A percentile compares a stretch with the other conserved stretches of the same genome.
These are phyloP conservation scores for Pseudocheirus occidentalis DNA, from an alignment of 2,797 vertebrate species.

Conservation along the genomic window DNA sequence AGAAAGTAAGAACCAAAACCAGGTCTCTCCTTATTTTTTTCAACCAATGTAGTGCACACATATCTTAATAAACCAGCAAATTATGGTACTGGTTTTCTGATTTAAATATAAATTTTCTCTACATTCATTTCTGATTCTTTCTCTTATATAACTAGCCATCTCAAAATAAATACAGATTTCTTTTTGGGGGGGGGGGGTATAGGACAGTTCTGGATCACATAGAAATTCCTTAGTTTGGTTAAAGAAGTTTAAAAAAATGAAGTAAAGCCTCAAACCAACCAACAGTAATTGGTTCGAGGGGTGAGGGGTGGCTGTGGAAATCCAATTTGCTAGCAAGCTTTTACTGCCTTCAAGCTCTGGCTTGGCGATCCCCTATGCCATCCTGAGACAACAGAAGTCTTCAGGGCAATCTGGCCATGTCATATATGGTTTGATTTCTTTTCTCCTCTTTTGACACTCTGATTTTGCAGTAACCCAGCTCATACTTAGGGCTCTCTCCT, in stretches of 20 bases:
- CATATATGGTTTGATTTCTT: not conserved
- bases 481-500: not conserved
- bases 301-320: not conserved
- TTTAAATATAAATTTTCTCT: not conserved
- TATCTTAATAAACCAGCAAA: not conserved
- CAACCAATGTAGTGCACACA: not conserved
- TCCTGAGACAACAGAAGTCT: not conserved
- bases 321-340: not conserved
- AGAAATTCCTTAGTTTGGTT: not conserved
- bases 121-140: not conserved
- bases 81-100: not conserved
- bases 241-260: not conserved
- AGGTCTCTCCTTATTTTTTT: not conserved
- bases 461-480: not conserved
- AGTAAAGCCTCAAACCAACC: not conserved
- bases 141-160: not conserved
- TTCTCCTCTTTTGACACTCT: not conserved
- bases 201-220: not conserved
- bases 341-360: not conserved
- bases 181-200: not conserved
- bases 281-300: not conserved
- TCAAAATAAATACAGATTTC: not conserved
- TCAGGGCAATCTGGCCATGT: not conserved
- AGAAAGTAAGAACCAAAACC: not conserved
- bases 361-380: not conserved